These are phyloP conservation scores for Pseudomyrmex pallidus DNA, from an alignment of 1,140 invertebrate genomes.

Conservation along the genomic window DNA sequence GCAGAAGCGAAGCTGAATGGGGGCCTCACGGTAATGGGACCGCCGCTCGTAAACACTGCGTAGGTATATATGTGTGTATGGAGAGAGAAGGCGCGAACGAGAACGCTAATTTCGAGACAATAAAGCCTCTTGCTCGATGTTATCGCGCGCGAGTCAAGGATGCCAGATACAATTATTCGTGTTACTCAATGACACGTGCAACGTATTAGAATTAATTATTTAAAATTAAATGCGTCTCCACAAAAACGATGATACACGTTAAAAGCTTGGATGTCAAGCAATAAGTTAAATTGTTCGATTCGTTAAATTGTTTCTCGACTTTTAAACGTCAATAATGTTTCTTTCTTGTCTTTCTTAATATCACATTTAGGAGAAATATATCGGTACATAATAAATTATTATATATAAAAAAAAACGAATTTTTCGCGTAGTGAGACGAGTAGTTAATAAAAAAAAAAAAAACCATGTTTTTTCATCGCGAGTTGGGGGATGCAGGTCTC, in stretches of 20 bases:
- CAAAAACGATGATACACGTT: neutral
- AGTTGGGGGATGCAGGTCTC: conserved; percentile 76
- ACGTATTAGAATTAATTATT: neutral
- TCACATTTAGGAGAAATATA: no score
- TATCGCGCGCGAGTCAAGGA: conserved; percentile 52
- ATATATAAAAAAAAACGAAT: neutral
- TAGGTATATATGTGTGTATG: conserved; percentile 10
- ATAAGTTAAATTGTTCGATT: no score
- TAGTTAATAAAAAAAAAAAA: conserved; percentile 38
- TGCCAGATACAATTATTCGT: conserved; percentile 4
- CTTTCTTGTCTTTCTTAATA: no score
- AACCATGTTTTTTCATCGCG: conserved; percentile 77
- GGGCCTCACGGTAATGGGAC: conserved; percentile 76
- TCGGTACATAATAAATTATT: no score
- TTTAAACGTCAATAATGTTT: no score
- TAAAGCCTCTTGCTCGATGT: conserved; percentile 56
- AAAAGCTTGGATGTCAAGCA: no score
- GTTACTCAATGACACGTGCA: no score
- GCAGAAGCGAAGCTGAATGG: conserved; percentile 78
- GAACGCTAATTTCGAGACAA: conserved; percentile 67
- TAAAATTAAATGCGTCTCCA: neutral
- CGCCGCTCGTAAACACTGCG: conserved; percentile 61
- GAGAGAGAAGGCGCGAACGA: conserved; percentile 57
- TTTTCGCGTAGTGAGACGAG: conserved; percentile 45
- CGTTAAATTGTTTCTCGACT: no score